Percentiles rank a stretch among this genome's conserved stretches.
phyloP scores from a whole-genome alignment of 1,140 invertebrate genomes.

The Trypoxylus dichotomus region DNA sequence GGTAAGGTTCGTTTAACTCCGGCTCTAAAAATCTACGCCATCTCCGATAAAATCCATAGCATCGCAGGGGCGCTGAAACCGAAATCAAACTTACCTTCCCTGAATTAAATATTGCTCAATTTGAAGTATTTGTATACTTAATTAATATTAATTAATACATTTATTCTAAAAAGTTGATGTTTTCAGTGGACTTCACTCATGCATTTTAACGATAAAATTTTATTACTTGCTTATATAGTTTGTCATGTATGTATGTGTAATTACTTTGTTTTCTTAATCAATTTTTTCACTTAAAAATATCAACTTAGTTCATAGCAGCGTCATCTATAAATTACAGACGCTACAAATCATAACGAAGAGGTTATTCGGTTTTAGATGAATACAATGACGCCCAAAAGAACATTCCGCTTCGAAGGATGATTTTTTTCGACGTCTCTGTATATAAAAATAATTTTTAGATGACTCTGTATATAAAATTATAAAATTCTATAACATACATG shows the following conservation, averaged over 20 bases:
- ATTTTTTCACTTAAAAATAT: background rate
- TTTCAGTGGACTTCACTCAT: constrained; percentile 10
- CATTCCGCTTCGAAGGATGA: no score
- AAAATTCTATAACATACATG: no score
- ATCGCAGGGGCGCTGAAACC: background rate
- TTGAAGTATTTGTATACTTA: constrained; percentile 31
- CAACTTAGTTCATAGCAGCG: background rate
- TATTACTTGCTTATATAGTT: background rate
- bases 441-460: constrained; percentile 5
- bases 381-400: no score
- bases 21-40: background rate
- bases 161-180: constrained; percentile 19
- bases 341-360: background rate
- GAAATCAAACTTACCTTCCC: background rate
- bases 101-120: constrained; percentile 12
- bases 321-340: constrained; percentile 3
- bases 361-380: background rate
- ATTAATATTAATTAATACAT: constrained; percentile 29
- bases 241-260: background rate
- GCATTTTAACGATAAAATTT: background rate
- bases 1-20: background rate
- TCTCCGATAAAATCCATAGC: background rate
- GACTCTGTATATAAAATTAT: background rate
- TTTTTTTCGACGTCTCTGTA: no score
- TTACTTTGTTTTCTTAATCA: background rate